Base-by-base conservation (phyloP, 2,113 vertebrate genomes). In the Macroglossus sobrinus region DNA sequence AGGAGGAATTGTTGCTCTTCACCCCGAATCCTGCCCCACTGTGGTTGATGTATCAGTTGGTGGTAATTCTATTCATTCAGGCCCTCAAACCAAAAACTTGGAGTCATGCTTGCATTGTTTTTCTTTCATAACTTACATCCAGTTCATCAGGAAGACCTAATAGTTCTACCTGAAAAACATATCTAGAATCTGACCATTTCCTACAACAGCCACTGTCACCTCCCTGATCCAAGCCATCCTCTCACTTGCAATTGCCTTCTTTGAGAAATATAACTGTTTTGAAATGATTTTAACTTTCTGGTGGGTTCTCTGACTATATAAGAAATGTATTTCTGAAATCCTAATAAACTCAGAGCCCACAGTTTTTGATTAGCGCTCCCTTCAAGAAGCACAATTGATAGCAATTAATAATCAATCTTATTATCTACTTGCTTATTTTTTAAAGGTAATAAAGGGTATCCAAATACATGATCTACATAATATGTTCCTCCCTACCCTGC, bases 181-280 rank as follows among this genome's bases (percentile, higher is more conserved):
- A 87, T 88, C 63, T 55, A 47, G 40, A 93, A n/a, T 69, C 40
- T 68, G 66, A 84, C 18, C 64, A 84, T 53, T 84, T 84, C 57
- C 63, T 11, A 63, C 63, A 22, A 94, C 19, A 4, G 6, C 64
- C 12, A 43, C 40, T 84, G 28, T 57, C 10, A 47, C 7, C 38
- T 90, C 4, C 19, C 57, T 76, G 21, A 6, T 33, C 45, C 59
- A 87, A 71, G 57, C n/a, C 40, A 57, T 75, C 30, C n/a, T 89
- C 64, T 84, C 33, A 59, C 40, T 47, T 78, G 45, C 35, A 80
- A 55, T 10, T 69, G 12, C 6, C 24, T 76, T 93, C 50, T 95
- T 80, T 93, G 40, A 68, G 55, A 94, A 95, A 81, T 12, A 86
- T 55, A 90, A 59, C 10, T 74, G 69, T 80, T 84, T 72, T 74